A percentile compares a stretch with the other conserved stretches of the same genome.
phyloP scores from a whole-genome alignment of 64 coral and sea anemone genomes.

The Dendrophyllia cribrosa region DNA sequence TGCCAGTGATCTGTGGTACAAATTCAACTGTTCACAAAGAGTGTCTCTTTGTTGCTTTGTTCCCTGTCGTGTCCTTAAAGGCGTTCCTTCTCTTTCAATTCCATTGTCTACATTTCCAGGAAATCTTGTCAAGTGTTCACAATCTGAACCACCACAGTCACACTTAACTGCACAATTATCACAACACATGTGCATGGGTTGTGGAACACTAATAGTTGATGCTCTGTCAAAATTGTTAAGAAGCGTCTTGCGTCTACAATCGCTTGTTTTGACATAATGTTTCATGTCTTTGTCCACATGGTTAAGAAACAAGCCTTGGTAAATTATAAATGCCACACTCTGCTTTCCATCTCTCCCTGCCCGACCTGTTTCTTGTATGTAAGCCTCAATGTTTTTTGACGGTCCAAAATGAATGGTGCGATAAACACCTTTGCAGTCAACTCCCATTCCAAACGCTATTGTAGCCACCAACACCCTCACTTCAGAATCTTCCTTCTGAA shows the following conservation, averaged over 20 bases:
- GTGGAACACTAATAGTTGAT: background rate
- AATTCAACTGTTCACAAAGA: constrained; percentile 3
- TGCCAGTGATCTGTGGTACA: constrained; percentile 67
- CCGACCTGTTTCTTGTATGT: constrained; percentile 21
- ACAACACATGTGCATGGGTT: constrained; percentile 44
- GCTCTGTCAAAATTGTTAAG: background rate
- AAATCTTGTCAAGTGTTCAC: background rate
- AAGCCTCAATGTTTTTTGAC: constrained; percentile 53
- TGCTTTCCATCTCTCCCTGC: constrained; percentile 47
- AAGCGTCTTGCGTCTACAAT: background rate
- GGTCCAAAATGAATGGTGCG: constrained; percentile 57
- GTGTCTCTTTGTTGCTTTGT: background rate
- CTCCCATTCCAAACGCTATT: constrained; percentile 63
- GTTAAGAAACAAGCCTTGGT: constrained; percentile 38
- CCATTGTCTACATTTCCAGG: background rate
- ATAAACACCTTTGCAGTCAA: constrained; percentile 40
- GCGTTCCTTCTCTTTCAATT: background rate
- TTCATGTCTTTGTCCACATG: constrained; percentile 66
- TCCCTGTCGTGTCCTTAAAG: background rate
- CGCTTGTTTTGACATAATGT: background rate
- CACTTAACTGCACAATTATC: constrained; percentile 57
- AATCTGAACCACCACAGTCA: background rate
- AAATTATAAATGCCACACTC: constrained; percentile 11
- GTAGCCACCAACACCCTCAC: constrained; percentile 37
- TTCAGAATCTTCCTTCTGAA: background rate